A percentile compares a stretch with the other conserved stretches of the same genome.
Evolutionary conservation across 2,113 vertebrate genomes (phyloP).

Genomic region (Hiodon alosoides): DNA sequence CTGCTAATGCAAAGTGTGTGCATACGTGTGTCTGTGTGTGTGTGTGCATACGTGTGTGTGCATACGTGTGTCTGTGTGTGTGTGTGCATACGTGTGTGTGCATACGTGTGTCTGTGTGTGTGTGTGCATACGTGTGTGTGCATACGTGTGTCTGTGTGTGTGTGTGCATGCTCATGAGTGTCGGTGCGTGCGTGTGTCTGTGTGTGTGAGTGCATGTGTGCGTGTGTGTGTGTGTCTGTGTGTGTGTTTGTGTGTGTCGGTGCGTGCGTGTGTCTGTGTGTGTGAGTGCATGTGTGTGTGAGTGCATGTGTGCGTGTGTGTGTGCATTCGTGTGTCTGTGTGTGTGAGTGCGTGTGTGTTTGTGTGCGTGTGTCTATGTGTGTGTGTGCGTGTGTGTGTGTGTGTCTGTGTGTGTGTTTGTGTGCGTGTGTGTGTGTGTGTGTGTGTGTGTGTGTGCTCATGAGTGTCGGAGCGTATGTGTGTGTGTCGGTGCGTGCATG

Average conservation of each 20-base stretch:
- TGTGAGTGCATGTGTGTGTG: too few species aligned
- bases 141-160: not conserved
- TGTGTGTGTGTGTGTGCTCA: not conserved
- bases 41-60: not conserved
- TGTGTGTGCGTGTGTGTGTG: too few species aligned
- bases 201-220: not conserved
- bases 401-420: too few species aligned
- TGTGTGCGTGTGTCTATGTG: too few species aligned
- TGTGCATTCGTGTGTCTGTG: not conserved
- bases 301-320: not conserved
- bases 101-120: not conserved
- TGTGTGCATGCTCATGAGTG: too few species aligned
- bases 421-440: not conserved
- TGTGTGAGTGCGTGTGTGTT: not conserved
- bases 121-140: constrained; percentile 6
- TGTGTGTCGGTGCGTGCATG: too few species aligned
- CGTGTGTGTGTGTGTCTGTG: not conserved
- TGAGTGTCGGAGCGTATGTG: too few species aligned
- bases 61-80: not conserved
- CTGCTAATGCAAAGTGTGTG: not conserved
- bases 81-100: not conserved
- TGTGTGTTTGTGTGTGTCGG: too few species aligned
- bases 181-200: too few species aligned
- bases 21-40: not conserved
- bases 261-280: too few species aligned